A percentile compares a stretch with the other conserved stretches of the same genome.
phyloP scores from a whole-genome alignment of 1,140 invertebrate genomes.

The Lycorma delicatula region DNA sequence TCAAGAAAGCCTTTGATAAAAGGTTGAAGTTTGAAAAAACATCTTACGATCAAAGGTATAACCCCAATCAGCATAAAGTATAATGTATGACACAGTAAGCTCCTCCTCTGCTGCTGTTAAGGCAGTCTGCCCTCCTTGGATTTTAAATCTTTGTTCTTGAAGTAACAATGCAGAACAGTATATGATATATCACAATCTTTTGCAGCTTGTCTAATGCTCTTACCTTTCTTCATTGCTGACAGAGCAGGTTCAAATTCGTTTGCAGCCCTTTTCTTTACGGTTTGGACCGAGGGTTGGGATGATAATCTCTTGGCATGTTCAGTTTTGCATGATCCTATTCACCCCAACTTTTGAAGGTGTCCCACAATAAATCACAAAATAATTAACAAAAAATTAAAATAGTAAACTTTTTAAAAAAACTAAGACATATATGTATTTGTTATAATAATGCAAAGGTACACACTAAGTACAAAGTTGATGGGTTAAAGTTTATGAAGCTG shows the following conservation, averaged over 20 bases:
- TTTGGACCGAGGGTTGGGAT: neutral
- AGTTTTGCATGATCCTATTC: no score
- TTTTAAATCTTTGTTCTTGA: neutral
- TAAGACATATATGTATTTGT: no score
- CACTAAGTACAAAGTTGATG: no score
- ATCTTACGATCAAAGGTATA: neutral
- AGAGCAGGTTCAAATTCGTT: neutral
- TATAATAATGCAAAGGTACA: no score
- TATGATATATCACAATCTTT: neutral
- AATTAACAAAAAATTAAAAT: no score
- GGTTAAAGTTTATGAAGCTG: no score
- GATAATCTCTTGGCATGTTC: no score
- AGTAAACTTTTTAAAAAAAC: no score
- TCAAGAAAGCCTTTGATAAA: neutral
- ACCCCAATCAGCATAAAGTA: neutral
- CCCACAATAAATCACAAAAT: no score
- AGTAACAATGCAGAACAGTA: neutral
- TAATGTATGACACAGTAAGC: neutral
- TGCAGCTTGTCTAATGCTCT: neutral
- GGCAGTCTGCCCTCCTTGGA: neutral
- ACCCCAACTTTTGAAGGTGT: no score
- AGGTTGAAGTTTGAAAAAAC: no score
- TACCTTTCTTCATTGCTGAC: neutral
- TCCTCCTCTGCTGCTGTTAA: neutral
- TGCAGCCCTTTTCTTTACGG: neutral